Base-by-base conservation (phyloP, 2,888 invertebrate genomes). In the Eupelmus urozonus region DNA sequence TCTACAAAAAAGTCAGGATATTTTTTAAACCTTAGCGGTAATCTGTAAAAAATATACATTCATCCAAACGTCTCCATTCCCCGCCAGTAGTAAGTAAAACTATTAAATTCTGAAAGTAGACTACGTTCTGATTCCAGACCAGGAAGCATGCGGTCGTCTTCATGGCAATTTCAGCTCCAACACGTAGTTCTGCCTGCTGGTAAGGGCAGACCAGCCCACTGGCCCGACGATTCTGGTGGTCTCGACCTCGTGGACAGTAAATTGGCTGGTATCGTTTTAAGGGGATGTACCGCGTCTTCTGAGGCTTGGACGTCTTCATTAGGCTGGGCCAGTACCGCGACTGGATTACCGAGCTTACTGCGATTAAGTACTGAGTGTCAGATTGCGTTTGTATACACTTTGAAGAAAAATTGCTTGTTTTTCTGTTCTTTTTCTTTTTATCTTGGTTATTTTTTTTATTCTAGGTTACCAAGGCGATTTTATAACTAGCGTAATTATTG, bases 211-310 rank as follows among this genome's bases (percentile, higher is more conserved):
- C 13, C 45, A 13, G 60, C 70, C 45, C 42, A 59, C 18, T 78
- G 73, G 62, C 62, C 25, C 20, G 69, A 60, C 23, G 78, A 78
- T 34, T 73, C 73, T 63, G 78, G 73, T 57, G 78, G 78, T 45
- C 73, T 73, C 25, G 69, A 45, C 23, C 57, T 78, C 29, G 2
- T 67, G 9, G 20, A 67, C 18, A 55, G 45, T 27, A 55, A 62
- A 78, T 7, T 77, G 18, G 51, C 49, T 20, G 73, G 73, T 42
- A 53, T 78, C n/a, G 55, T 78, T 34, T 45, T 67, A 23, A 49
- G 27, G 27, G 11, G 20, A 29, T 42, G 53, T 13, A 23, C 7
- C 69, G 72, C 66, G 77, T 51, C 9, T 51, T 49, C 20, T n/a
- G n/a, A 16, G 25, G 25, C 73, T 63, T 2, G 63, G 57, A 42